phyloP scores from a whole-genome alignment of 37 sponge, comb jelly and placozoan species.

The Ephydatia muelleri region DNA sequence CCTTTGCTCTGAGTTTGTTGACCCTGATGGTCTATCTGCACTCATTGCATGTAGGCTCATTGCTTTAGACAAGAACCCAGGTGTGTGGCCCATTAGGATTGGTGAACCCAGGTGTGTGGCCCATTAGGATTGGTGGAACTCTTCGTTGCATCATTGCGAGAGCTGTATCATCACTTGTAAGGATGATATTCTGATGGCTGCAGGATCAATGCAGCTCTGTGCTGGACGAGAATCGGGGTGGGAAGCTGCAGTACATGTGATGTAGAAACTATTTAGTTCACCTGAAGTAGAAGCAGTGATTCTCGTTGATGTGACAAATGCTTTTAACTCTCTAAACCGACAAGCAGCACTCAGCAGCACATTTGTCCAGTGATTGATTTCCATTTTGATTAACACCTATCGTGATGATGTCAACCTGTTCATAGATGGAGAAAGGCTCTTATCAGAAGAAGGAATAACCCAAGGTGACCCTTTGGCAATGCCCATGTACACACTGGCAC shows the following conservation, averaged over 20 bases:
- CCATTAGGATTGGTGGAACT: constrained; percentile 51
- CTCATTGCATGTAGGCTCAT: no score
- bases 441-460: no score
- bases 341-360: constrained; percentile 22
- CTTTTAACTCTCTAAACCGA: constrained; percentile 54
- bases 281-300: no score
- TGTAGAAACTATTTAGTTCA: no score
- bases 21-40: not conserved
- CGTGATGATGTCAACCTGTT: constrained; percentile 23
- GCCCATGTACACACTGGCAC: constrained; percentile 49
- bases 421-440: constrained; percentile 34
- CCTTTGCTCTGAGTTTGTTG: no score
- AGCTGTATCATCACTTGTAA: constrained; percentile 18
- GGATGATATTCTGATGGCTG: constrained; percentile 29
- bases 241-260: constrained; percentile 55
- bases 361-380: constrained; percentile 43
- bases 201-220: no score
- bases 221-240: constrained; percentile 40
- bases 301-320: constrained; percentile 43
- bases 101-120: no score
- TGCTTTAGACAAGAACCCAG: no score
- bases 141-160: constrained; percentile 37
- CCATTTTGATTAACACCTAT: constrained; percentile 47
- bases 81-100: no score
- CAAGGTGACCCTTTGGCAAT: constrained; percentile 64